A percentile compares a stretch with the other conserved stretches of the same genome.
phyloP scores from a whole-genome alignment of 2,113 vertebrate genomes.

The Speoplatyrhinus poulsoni region DNA sequence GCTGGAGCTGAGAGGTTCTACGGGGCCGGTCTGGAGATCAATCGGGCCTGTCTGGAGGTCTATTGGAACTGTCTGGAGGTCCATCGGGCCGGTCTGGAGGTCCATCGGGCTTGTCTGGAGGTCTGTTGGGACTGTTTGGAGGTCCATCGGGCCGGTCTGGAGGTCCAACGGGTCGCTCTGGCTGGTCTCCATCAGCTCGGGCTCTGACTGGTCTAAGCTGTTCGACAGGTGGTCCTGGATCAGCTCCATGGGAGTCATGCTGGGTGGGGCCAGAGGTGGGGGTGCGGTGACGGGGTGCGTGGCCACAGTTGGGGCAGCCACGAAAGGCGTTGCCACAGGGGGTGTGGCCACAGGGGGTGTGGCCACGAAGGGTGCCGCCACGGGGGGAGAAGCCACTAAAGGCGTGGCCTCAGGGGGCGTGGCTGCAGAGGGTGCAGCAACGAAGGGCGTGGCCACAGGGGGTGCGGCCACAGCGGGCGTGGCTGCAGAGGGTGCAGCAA shows the following conservation, averaged over 20 bases:
- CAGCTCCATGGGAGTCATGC: constrained; percentile 39
- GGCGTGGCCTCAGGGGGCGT: not conserved
- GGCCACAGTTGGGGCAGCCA: not conserved
- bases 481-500: too few species aligned
- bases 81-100: not conserved
- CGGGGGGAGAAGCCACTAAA: not conserved
- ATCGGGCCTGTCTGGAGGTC: not conserved
- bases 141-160: not conserved
- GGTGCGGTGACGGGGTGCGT: not conserved
- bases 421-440: not conserved
- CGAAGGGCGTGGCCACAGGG: not conserved
- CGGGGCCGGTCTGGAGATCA: not conserved
- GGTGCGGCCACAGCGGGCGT: not conserved
- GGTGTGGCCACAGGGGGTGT: not conserved
- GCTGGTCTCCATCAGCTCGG: constrained; percentile 9
- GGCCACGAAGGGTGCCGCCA: too few species aligned
- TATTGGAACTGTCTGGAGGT: not conserved
- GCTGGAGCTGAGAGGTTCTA: constrained; percentile 7
- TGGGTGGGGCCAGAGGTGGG: not conserved
- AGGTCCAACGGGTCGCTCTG: not conserved
- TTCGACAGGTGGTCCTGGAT: not conserved
- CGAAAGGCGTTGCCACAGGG: not conserved
- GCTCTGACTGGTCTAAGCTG: too few species aligned
- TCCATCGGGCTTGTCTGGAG: not conserved
- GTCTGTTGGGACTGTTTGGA: not conserved